Evolutionary conservation across 2,888 invertebrate species (phyloP).

Genomic region (Ypsolopha scabrella): DNA sequence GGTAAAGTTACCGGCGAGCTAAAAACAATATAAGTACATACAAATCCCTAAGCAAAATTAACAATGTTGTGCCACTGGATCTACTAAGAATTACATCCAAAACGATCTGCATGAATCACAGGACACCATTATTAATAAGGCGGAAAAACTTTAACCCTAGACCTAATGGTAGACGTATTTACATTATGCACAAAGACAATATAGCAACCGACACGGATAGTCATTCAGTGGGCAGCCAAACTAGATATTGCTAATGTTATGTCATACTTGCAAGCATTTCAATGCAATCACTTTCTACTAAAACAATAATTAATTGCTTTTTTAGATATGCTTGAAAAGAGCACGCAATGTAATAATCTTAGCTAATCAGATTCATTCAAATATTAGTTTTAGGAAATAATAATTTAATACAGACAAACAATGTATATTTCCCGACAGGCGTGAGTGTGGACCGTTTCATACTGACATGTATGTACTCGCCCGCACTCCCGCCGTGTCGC

Average conservation of each 20-base stretch:
- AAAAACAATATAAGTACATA: conserved; percentile 41
- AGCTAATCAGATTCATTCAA: too few relatives aligned
- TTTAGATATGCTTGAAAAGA: conserved; percentile 38
- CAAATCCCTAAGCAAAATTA: conserved; percentile 1
- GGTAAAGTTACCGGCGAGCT: conserved; percentile 55
- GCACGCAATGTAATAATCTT: conserved; percentile 22
- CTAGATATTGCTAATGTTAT: conserved; percentile 39
- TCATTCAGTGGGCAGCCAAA: conserved; percentile 30
- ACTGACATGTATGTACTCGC: too few relatives aligned
- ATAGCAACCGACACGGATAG: conserved; percentile 37
- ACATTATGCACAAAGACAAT: conserved; percentile 58
- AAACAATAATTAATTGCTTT: conserved; percentile 39
- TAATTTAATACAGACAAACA: too few relatives aligned
- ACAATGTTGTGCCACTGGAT: conserved; percentile 11
- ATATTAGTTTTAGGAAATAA: too few relatives aligned
- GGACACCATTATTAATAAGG: conserved; percentile 45
- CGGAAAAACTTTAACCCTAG: conserved; percentile 42
- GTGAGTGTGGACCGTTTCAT: too few relatives aligned
- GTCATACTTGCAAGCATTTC: conserved; percentile 4
- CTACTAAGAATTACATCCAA: conserved; percentile 20
- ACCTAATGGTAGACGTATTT: conserved; percentile 45
- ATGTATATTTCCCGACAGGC: too few relatives aligned
- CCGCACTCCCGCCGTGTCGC: too few relatives aligned
- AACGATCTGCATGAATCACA: background rate
- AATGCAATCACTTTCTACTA: conserved; percentile 3